A percentile compares a stretch with the other conserved stretches of the same genome.
These are phyloP conservation scores for Vipera latastei DNA, from an alignment of 2,797 vertebrate genomes.

Conservation along the genomic window DNA sequence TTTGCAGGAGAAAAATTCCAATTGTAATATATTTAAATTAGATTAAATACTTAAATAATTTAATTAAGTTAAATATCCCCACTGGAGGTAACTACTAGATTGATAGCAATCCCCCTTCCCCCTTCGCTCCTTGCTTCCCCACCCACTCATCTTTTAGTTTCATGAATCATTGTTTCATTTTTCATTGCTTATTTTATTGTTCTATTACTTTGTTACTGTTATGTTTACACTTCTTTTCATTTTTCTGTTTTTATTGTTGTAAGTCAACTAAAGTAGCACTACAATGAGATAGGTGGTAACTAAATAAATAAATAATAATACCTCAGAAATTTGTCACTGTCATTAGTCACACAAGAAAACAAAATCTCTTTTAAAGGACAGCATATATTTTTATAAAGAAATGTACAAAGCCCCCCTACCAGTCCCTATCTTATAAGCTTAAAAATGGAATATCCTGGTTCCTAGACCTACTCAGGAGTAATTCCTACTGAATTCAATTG, in stretches of 20 bases:
- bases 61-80: neutral
- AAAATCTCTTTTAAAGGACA: neutral
- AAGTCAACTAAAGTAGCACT: neutral
- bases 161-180: no score
- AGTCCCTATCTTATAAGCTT: neutral
- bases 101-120: neutral
- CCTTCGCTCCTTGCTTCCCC: no score
- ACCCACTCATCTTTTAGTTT: no score
- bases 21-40: constrained; percentile 19
- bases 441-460: neutral
- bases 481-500: neutral
- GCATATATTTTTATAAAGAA: neutral
- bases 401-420: neutral
- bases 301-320: neutral
- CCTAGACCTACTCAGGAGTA: neutral
- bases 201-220: neutral
- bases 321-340: neutral
- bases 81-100: neutral
- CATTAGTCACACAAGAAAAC: neutral
- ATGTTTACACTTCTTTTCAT: neutral
- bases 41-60: neutral
- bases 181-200: no score
- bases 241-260: neutral
- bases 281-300: neutral
- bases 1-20: neutral